Percentiles rank a stretch among this genome's conserved stretches.
Conservation (phyloP, 2,797 vertebrate species). For the Hippoglossus hippoglossus region DNA sequence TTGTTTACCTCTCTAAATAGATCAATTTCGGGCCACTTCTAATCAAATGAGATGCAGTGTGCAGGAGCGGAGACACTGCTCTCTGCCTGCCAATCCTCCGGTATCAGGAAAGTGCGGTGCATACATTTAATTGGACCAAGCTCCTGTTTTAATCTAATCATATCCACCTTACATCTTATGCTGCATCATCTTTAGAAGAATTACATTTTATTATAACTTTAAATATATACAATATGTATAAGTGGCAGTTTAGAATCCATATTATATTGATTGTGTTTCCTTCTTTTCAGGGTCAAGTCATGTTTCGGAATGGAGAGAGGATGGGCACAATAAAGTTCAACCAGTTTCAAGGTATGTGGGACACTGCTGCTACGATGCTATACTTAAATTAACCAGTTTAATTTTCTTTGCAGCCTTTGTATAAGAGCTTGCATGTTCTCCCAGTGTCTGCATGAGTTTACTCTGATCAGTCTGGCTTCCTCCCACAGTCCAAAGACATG, state of each 20-base stretch:
- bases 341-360: slow-evolving; percentile 95
- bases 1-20: slow-evolving; percentile 71
- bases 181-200: slow-evolving; percentile 24
- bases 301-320: slow-evolving; percentile 98
- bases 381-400: background rate
- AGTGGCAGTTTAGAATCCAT: background rate
- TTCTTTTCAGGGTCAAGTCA: slow-evolving; percentile 93
- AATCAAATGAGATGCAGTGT: slow-evolving; percentile 67
- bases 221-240: background rate
- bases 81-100: slow-evolving; percentile 54
- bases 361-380: background rate
- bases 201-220: background rate
- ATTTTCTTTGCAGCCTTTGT: background rate
- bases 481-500: no score
- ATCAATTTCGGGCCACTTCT: slow-evolving; percentile 72
- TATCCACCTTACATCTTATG: slow-evolving; percentile 6
- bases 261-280: slow-evolving; percentile 1
- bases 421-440: no score
- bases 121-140: slow-evolving; percentile 45
- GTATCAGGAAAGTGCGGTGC: slow-evolving; percentile 37
- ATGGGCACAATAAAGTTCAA: slow-evolving; percentile 99
- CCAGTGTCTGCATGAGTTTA: no score
- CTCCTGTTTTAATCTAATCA: slow-evolving; percentile 11
- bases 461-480: no score
- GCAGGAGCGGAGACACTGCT: slow-evolving; percentile 47